Base-by-base conservation (phyloP, 1,140 invertebrate genomes). In the Drosophila sp. region DNA sequence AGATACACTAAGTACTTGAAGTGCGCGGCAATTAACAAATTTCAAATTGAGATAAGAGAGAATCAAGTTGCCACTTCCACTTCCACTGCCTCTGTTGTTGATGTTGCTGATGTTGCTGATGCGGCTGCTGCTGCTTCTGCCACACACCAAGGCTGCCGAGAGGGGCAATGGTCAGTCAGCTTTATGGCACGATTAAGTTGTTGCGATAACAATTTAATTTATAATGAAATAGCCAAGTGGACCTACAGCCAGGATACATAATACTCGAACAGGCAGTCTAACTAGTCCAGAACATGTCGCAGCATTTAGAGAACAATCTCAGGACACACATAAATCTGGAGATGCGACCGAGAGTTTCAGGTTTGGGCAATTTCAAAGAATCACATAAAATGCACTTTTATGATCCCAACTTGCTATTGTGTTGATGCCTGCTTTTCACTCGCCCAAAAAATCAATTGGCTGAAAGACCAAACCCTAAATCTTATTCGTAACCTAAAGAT, bases 21-120 rank as follows among this genome's bases (percentile, higher is more conserved):
- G 78, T 79, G 84, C 83, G 84, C 84, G 72, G 83, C 84, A 89
- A 89, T 89, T 89, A 89, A 89, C 83, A 89, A 89, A 83, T 89
- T 89, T 80, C 21, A 71, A 80, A 65, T 61, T 72, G 69, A 83
- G 83, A 83, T 87, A 87, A 89, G 62, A 72, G 21, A 43, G 71
- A 78, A 76, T 87, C 78, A 65, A 67, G 72, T 73, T 87, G 74
- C 78, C 46, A 58, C 59, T 63, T 40, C 32, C 62, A 40, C 38
- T 61, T 18, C 29, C 40, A 32, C 41, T 70, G 66, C 29, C 43
- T 16, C 27, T 48, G 46, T n/a, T 41, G 4, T 27, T 59, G n/a
- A n/a, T n/a, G n/a, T n/a, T n/a, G n/a, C n/a, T n/a, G n/a, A n/a
- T n/a, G n/a, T n/a, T n/a, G n/a, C n/a, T n/a, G n/a, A n/a, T n/a